Evolutionary conservation across 1,140 invertebrate species (phyloP).

Genomic region (Anagrus nilaparvatae): DNA sequence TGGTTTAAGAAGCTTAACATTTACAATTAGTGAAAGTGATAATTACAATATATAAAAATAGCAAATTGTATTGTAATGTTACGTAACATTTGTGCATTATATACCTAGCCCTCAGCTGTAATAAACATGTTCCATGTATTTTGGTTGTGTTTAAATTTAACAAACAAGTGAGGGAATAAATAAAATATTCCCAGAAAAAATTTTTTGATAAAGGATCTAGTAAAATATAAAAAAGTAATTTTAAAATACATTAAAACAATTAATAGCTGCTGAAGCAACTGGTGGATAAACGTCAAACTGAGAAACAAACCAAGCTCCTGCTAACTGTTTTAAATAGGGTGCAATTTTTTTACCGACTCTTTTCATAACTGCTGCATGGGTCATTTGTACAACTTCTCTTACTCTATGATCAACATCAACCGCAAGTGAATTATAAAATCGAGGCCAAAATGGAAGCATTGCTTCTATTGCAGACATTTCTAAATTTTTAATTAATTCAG

Average conservation of each 20-base stretch:
- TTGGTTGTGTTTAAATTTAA: background rate
- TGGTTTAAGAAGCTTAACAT: no score
- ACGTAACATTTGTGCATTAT: no score
- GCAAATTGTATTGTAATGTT: no score
- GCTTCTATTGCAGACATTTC: constrained; percentile 50
- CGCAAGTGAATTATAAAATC: constrained; percentile 60
- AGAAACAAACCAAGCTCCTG: constrained; percentile 65
- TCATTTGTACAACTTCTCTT: constrained; percentile 59
- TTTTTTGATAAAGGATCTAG: background rate
- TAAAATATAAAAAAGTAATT: constrained; percentile 10
- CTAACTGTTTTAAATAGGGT: constrained; percentile 63
- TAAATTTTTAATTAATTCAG: constrained; percentile 50
- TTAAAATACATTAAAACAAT: constrained; percentile 52
- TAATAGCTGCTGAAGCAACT: constrained; percentile 59
- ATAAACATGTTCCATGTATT: no score
- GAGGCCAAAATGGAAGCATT: constrained; percentile 67
- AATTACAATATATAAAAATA: no score
- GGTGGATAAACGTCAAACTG: constrained; percentile 75
- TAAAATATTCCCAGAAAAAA: constrained; percentile 1
- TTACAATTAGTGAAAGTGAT: no score
- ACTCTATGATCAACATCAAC: constrained; percentile 71
- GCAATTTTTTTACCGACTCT: constrained; percentile 65
- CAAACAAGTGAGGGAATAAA: background rate
- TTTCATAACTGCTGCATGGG: constrained; percentile 56
- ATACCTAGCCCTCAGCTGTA: no score